Evolutionary conservation across 2,113 vertebrate species (phyloP), one percentile per base, ranked within the genome.

Genomic region (Pseudolaguvia tuberculata): DNA sequence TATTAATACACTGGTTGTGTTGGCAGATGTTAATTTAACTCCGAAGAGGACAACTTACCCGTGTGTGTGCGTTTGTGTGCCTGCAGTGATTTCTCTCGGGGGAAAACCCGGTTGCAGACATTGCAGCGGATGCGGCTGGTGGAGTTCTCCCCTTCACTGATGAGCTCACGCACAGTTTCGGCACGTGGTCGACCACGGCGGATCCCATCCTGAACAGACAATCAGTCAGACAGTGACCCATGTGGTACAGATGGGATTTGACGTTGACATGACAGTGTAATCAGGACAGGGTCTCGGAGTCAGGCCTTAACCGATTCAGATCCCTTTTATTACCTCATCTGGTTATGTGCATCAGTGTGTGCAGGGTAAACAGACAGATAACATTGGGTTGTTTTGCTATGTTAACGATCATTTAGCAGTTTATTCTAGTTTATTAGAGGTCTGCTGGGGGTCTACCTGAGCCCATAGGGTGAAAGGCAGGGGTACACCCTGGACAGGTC

Each of bases 51-150:
- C 5, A 14, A 25, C 89, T 90, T 84, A 98, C 97, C 97, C 0
- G 97, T 99, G 80, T 99, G 97, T 61, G 97, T 99, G 78, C 97
- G 93, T 82, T 96, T 98, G 82, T 99, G 97, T 15, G 97, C 96
- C 85, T 99, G 97, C 39, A 99, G 89, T 0, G 96, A 98, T 31
- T 99, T 98, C 86, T 98, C 97, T 17, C 96, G 85, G 0, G 97
- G 97, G 77, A 99, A 99, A 25, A 99, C 97, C 14, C 97, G 88
- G 83, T 98, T 96, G 85, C 97, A 99, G 86, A 98, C 93, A 83
- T 94, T 95, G 75, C 97, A 99, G 45, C 97, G 96, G 79, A 99
- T 99, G 21, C 93, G 93, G 85, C 97, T 99, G n/a, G 93, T 94
- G 0, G 97, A 99, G 61, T 92, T 94, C 77, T 97, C 96, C 11